Evolutionary conservation across 1,140 invertebrate species (phyloP), one percentile per base, ranked within the genome.

Genomic region (Drosophila tsacasi): DNA sequence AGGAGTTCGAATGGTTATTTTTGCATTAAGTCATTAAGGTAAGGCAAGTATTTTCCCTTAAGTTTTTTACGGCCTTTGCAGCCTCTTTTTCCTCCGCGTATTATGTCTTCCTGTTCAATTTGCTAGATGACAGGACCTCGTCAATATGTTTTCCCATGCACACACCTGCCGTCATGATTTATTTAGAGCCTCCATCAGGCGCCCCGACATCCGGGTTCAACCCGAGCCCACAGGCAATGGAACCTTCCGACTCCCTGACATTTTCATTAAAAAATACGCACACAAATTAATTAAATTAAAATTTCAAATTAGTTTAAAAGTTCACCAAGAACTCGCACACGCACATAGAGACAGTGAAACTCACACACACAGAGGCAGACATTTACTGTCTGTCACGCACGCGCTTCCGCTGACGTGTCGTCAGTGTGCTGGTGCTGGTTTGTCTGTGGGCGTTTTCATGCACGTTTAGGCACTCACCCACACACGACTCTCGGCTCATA

Each of bases 231-330:
- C 23, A 23, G 25, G 55, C 66, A 1, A 30, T 23, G 65, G 44
- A 49, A 47, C 32, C 49, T 39, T 49, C 32, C 42, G 32, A 61
- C 55, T 50, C 30, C 35, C 42, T 50, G 62, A 76, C 47, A 77
- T 68, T 61, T 68, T 67, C 46, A 78, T 65, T 79, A 60, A 76
- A 75, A 69, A 85, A 71, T 68, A 49, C 64, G 66, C 71, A 76
- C 62, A 66, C 83, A 86, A 86, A 86, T 86, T 86, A 86, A 86
- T 82, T 86, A 82, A 86, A 86, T 86, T 86, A 80, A 82, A 80
- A 79, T 86, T 86, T 80, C 79, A 86, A 86, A 86, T 86, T 82
- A 86, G 83, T 83, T 82, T 79, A 82, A 86, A 86, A 82, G 83
- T 86, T 86, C 76, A 55, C 52, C 55, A 63, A 46, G 54, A 60